Percentiles rank a stretch among this genome's conserved stretches.
Evolutionary conservation across 2,113 vertebrate species (phyloP).

Genomic region (Lethenteron reissneri): DNA sequence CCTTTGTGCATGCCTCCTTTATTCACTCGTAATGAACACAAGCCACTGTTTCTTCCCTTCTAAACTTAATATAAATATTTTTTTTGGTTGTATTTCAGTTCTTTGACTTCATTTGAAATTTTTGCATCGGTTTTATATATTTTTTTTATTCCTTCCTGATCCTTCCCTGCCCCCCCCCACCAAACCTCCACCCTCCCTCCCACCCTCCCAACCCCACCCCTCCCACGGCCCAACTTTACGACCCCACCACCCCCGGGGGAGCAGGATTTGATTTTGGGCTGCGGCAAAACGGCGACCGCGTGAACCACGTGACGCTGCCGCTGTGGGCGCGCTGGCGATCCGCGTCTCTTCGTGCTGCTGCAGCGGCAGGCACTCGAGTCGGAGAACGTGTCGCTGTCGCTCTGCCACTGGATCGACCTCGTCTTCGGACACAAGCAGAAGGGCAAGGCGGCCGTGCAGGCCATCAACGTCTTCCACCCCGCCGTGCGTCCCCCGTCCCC

Average conservation of each 20-base stretch:
- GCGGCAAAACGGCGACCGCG: slow-evolving; percentile 79
- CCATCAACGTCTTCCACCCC: slow-evolving; percentile 96
- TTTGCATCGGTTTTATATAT: too few relatives aligned
- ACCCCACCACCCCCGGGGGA: background rate
- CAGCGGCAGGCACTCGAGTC: slow-evolving; percentile 89
- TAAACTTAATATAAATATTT: too few relatives aligned
- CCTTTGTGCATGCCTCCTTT: too few relatives aligned
- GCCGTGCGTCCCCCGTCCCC: slow-evolving; percentile 37
- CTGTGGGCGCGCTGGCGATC: slow-evolving; percentile 88
- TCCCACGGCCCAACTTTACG: background rate
- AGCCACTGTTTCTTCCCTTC: too few relatives aligned
- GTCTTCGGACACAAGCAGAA: slow-evolving; percentile 96
- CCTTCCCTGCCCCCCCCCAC: too few relatives aligned
- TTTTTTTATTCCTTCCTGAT: too few relatives aligned
- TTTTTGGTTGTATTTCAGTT: too few relatives aligned
- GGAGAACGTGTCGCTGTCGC: slow-evolving; percentile 75
- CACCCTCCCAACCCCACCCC: too few relatives aligned
- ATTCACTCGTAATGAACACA: too few relatives aligned
- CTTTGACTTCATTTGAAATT: too few relatives aligned
- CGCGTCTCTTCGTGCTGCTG: slow-evolving; percentile 77
- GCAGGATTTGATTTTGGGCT: slow-evolving; percentile 92
- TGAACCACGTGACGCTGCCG: slow-evolving; percentile 86
- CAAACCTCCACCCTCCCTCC: too few relatives aligned
- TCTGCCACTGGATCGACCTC: slow-evolving; percentile 93
- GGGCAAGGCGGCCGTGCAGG: slow-evolving; percentile 79